Evolutionary conservation across 2,113 vertebrate species (phyloP).

Genomic region (cattle (Bos taurus)): DNA sequence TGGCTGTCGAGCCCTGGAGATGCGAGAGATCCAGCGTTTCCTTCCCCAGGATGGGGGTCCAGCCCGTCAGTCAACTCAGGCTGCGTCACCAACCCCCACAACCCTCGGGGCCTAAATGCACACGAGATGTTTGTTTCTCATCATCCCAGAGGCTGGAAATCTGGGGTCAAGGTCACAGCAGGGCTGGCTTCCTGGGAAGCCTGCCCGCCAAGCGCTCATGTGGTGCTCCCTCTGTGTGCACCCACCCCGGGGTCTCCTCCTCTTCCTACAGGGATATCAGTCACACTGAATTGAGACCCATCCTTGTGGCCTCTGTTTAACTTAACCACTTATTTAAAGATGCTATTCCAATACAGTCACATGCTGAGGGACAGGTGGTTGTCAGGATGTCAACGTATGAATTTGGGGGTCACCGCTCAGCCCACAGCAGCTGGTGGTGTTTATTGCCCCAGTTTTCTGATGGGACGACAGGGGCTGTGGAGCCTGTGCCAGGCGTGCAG

Average conservation of each 20-base stretch:
- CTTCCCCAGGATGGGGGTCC: neutral
- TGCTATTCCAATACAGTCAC: neutral
- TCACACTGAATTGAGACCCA: neutral
- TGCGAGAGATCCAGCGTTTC: neutral
- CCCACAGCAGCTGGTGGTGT: neutral
- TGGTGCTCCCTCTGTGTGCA: neutral
- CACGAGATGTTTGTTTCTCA: fast-evolving
- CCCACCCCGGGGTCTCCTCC: neutral
- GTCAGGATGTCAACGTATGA: neutral
- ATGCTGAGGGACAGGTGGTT: neutral
- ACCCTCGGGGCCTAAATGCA: neutral
- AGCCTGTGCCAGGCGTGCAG: fast-evolving
- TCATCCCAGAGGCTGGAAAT: neutral
- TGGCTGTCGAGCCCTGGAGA: fast-evolving
- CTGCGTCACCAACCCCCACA: fast-evolving
- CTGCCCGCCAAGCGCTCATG: fast-evolving
- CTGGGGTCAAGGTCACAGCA: neutral
- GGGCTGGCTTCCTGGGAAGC: neutral
- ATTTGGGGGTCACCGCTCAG: neutral
- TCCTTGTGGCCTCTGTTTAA: neutral
- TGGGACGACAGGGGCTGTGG: fast-evolving
- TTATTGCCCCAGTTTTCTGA: neutral
- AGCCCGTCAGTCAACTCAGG: fast-evolving
- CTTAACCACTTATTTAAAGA: neutral
- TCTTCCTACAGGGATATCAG: neutral